Conservation (phyloP, 1,140 invertebrate genomes). For the Danaus melanippus region DNA sequence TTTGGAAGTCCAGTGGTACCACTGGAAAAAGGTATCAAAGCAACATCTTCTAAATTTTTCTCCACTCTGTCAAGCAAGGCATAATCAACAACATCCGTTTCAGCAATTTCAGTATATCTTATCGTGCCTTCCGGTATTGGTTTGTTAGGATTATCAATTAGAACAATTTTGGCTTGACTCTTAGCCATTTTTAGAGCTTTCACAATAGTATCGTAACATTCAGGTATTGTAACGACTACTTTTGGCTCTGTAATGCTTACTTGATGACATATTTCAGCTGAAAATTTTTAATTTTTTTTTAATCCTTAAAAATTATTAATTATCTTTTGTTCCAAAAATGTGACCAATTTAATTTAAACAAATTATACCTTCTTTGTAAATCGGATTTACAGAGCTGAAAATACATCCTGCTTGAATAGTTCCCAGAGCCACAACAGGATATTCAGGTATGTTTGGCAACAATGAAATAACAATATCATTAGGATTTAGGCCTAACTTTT, state of each 20-base stretch:
- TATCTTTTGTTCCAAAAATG: background rate
- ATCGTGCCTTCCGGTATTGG: slow-evolving; percentile 56
- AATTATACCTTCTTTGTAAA: slow-evolving; percentile 81
- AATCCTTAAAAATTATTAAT: no score
- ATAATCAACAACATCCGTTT: slow-evolving; percentile 50
- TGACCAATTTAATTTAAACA: background rate
- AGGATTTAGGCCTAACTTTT: slow-evolving; percentile 77
- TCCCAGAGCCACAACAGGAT: slow-evolving; percentile 78
- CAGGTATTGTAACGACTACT: slow-evolving; percentile 75
- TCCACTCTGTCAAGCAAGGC: slow-evolving; percentile 44
- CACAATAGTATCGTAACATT: slow-evolving; percentile 55
- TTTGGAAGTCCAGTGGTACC: slow-evolving; percentile 94
- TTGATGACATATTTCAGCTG: slow-evolving; percentile 82
- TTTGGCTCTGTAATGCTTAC: slow-evolving; percentile 74
- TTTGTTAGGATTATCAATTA: slow-evolving; percentile 39
- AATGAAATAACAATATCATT: slow-evolving; percentile 81
- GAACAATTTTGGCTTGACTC: slow-evolving; percentile 61
- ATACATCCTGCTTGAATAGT: slow-evolving; percentile 79
- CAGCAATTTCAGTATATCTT: slow-evolving; percentile 67
- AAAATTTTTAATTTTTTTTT: slow-evolving; percentile 30
- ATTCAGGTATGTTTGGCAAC: slow-evolving; percentile 84
- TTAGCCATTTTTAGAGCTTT: slow-evolving; percentile 47
- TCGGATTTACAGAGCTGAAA: slow-evolving; percentile 85
- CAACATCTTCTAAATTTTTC: slow-evolving; percentile 64
- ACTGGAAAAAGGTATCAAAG: slow-evolving; percentile 82